phyloP scores from a whole-genome alignment of 2,888 invertebrate species.

The Aleiodes leptofemur region DNA sequence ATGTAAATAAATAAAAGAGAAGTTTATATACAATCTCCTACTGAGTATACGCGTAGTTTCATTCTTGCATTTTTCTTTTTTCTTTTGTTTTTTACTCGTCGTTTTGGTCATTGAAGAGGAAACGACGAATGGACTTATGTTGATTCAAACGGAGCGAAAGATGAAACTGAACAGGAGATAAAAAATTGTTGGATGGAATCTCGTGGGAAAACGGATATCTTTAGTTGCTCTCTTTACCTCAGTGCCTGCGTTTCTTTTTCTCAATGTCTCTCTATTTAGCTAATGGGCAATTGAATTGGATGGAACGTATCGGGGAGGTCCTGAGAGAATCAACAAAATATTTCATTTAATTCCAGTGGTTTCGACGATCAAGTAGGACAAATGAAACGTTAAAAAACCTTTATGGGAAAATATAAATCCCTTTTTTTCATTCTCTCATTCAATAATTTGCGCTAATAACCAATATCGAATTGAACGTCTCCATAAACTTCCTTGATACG shows the following conservation, averaged over 20 bases:
- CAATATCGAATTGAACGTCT: constrained; percentile 6
- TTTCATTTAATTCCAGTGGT: background rate
- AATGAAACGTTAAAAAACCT: background rate
- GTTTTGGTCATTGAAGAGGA: constrained; percentile 43
- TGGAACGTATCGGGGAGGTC: too few species aligned
- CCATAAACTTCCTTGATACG: background rate
- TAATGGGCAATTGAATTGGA: constrained; percentile 11
- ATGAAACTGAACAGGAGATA: constrained; percentile 10
- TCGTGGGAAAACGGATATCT: constrained; percentile 46
- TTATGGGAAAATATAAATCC: background rate
- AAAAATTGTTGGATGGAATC: constrained; percentile 39
- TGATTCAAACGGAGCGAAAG: constrained; percentile 28
- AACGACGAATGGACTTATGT: constrained; percentile 44
- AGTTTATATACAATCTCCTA: constrained; percentile 29
- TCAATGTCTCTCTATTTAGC: constrained; percentile 17
- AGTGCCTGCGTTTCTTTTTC: background rate
- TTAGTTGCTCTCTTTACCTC: background rate
- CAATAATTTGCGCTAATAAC: constrained; percentile 1
- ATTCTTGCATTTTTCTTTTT: constrained; percentile 48
- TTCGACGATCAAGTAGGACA: background rate
- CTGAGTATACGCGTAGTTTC: constrained; percentile 43
- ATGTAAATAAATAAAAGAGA: constrained; percentile 31
- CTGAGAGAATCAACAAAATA: background rate
- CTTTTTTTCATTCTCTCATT: background rate
- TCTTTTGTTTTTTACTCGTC: constrained; percentile 1